A percentile compares a stretch with the other conserved stretches of the same genome.
Evolutionary conservation across 2,797 vertebrate species (phyloP).

Genomic region (Lacerta viridis): DNA sequence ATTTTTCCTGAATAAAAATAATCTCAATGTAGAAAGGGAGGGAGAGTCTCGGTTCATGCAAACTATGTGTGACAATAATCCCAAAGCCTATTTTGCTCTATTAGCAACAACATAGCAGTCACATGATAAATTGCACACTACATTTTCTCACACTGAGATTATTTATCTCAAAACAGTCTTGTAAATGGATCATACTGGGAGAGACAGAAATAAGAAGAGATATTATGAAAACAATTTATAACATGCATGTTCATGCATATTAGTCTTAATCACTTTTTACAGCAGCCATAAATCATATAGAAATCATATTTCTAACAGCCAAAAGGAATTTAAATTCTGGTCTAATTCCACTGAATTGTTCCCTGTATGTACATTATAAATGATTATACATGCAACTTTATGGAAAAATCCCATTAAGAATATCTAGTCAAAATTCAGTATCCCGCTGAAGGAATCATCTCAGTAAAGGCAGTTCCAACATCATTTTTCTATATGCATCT

Average conservation of each 20-base stretch:
- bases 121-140: background rate
- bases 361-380: background rate
- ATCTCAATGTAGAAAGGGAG: background rate
- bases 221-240: background rate
- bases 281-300: background rate
- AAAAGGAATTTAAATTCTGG: background rate
- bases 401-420: background rate
- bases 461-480: background rate
- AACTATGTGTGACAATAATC: background rate
- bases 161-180: background rate
- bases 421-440: background rate
- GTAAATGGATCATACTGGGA: background rate
- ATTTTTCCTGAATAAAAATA: conserved; percentile 29
- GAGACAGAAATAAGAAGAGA: background rate
- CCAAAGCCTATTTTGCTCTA: background rate
- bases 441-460: background rate
- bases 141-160: background rate
- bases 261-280: background rate
- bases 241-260: background rate
- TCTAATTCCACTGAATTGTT: background rate
- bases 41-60: background rate
- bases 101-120: background rate
- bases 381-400: background rate
- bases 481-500: background rate
- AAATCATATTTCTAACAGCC: background rate